Evolutionary conservation across 2,797 vertebrate genomes (phyloP).

Genomic region (Chelidonichthys spinosus): DNA sequence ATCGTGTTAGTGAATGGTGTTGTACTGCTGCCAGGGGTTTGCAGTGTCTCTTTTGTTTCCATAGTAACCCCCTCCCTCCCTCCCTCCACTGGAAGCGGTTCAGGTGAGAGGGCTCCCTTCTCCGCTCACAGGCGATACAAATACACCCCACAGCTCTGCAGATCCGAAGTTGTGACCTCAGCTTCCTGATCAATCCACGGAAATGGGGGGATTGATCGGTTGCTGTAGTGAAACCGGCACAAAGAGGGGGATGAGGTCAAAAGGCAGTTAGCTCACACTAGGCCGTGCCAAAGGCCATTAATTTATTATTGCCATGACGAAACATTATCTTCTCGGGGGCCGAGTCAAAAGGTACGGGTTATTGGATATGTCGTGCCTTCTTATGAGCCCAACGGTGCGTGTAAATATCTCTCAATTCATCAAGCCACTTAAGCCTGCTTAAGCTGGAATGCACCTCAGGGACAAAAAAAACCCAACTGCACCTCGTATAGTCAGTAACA

Average conservation of each 20-base stretch:
- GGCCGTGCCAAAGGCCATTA: conserved; percentile 58
- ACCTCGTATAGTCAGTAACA: conserved; percentile 49
- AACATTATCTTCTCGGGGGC: conserved; percentile 60
- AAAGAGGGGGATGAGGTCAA: conserved; percentile 68
- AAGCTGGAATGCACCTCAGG: conserved; percentile 47
- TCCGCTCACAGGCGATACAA: conserved; percentile 61
- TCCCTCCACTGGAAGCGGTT: conserved; percentile 41
- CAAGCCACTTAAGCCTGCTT: conserved; percentile 53
- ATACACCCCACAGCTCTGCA: conserved; percentile 40
- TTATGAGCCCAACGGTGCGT: conserved; percentile 57
- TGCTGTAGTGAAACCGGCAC: conserved; percentile 61
- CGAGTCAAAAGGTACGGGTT: conserved; percentile 63
- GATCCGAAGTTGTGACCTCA: conserved; percentile 40
- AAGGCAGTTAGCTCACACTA: conserved; percentile 46
- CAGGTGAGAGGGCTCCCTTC: conserved; percentile 68
- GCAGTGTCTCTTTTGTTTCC: conserved; percentile 79
- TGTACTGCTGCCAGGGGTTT: conserved; percentile 64
- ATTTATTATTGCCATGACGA: conserved; percentile 57
- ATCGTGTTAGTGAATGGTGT: conserved; percentile 38
- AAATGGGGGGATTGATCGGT: conserved; percentile 54
- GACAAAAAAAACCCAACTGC: conserved; percentile 34
- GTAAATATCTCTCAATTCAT: conserved; percentile 57
- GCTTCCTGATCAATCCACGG: conserved; percentile 7
- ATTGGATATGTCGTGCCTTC: conserved; percentile 51
- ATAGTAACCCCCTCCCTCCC: conserved; percentile 69